Percentiles rank a stretch among this genome's conserved stretches.
phyloP scores from a whole-genome alignment of 2,797 vertebrate species.

The Philypnodon macrostomus region DNA sequence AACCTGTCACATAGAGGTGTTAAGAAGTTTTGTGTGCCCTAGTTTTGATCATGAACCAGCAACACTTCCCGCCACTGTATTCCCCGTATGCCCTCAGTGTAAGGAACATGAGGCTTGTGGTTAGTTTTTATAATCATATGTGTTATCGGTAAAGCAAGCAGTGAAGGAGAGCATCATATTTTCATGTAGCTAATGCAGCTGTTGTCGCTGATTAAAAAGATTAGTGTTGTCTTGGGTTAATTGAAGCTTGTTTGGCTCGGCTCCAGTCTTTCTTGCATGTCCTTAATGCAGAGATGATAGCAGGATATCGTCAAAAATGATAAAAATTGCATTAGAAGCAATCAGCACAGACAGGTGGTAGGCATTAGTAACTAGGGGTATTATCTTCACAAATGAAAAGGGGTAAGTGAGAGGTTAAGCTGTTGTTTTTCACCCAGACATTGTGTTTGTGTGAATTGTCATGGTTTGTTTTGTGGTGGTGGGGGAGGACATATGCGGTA shows the following conservation, averaged over 20 bases:
- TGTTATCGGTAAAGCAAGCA: constrained; percentile 31
- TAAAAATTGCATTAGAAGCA: too few species aligned
- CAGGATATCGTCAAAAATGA: too few species aligned
- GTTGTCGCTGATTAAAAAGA: constrained; percentile 56
- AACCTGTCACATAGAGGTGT: constrained; percentile 15
- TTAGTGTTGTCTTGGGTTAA: constrained; percentile 56
- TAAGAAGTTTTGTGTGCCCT: constrained; percentile 1
- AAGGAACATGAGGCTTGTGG: constrained; percentile 14
- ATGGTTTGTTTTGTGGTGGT: too few species aligned
- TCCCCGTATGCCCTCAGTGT: constrained; percentile 17
- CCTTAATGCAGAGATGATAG: constrained; percentile 36
- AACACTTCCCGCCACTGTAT: constrained; percentile 13
- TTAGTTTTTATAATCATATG: constrained; percentile 28
- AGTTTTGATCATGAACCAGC: constrained; percentile 12
- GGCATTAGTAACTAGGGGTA: too few species aligned
- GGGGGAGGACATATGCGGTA: too few species aligned
- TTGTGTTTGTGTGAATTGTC: too few species aligned
- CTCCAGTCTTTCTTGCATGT: constrained; percentile 34
- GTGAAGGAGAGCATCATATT: constrained; percentile 15
- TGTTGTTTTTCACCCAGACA: too few species aligned
- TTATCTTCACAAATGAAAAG: too few species aligned
- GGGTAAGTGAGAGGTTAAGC: too few species aligned
- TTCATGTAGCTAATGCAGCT: constrained; percentile 38
- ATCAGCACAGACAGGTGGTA: too few species aligned
- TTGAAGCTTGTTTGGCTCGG: constrained; percentile 44